Conservation (phyloP, 2,888 invertebrate genomes). For the Seladonia tumulorum region DNA sequence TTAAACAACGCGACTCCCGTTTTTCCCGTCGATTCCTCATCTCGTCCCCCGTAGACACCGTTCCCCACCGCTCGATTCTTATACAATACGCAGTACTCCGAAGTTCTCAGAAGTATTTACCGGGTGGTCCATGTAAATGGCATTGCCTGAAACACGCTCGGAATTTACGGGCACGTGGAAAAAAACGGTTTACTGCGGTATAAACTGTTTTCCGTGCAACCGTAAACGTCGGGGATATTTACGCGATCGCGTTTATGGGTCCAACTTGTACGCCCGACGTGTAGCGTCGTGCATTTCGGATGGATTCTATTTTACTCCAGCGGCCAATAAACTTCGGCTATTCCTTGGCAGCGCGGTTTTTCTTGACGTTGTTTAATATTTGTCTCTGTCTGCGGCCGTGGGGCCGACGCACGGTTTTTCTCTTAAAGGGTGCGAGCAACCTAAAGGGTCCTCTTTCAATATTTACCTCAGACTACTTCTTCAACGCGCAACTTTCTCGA, state of each 20-base stretch:
- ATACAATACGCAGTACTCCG: background rate
- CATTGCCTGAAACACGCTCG: background rate
- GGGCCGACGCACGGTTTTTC: background rate
- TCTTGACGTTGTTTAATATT: background rate
- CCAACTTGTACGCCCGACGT: background rate
- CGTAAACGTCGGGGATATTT: conserved; percentile 10
- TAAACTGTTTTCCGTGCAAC: conserved; percentile 3
- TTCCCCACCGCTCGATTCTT: background rate
- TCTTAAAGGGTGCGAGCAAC: background rate
- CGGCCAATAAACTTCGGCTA: background rate
- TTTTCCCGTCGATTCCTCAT: background rate
- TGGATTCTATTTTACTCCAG: background rate
- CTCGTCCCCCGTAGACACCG: background rate
- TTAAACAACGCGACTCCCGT: background rate
- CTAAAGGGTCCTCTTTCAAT: background rate
- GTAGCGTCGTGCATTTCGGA: background rate
- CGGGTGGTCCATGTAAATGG: background rate
- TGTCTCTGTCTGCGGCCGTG: background rate
- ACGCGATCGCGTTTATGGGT: background rate
- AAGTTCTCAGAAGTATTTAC: background rate
- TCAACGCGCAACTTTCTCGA: background rate
- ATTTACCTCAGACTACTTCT: background rate
- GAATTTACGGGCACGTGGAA: conserved; percentile 3
- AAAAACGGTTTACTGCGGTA: background rate
- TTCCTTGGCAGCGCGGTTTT: background rate